Evolutionary conservation across 2,113 vertebrate species (phyloP), one percentile per base, ranked within the genome.

Genomic region (Ctenodactylus gundi): DNA sequence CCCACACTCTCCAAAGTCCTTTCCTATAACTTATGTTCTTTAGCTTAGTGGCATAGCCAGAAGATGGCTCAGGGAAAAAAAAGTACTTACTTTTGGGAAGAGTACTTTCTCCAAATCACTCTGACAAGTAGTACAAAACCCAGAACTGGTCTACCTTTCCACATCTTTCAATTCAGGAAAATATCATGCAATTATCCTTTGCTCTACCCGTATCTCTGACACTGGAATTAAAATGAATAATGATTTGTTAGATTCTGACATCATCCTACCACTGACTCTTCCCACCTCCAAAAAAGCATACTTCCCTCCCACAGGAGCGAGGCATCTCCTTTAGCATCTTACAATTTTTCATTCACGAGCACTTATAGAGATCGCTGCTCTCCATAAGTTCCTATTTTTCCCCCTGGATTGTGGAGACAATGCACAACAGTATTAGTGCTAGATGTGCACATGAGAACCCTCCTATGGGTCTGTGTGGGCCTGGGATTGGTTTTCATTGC

Each of bases 401-500:
- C 51, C 46, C 85, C 41, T 12, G 25, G 94, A 84, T 49, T 64
- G 94, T 95, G 73, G 65, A 83, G 72, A 85, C 60, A 91, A 78
- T 4, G 13, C 55, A 41, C 46, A 41, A 34, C 31, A 91, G 23
- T 68, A 51, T 88, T 83, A 78, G 58, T 93, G 57, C 82, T 82
- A 88, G 89, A 87, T 95, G 36, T 36, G 0, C 57, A 51, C 31
- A 93, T 0, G 1, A 92, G 89, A 95, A 93, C 75, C 57, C 25
- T 90, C 95, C 93, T 92, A 49, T 18, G 2, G n/a, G 65, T 94
- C 73, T 95, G 2, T 87, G 53, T 96, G 90, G 92, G 91, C 70
- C 94, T 95, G 73, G 65, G 83, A 95, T 83, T 97, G 87, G 97
- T 96, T 97, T 97, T 96, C 73, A 94, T 92, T 96, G 34, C 4